Conservation (phyloP, 2,797 vertebrate species). For the Coendou prehensilis region DNA sequence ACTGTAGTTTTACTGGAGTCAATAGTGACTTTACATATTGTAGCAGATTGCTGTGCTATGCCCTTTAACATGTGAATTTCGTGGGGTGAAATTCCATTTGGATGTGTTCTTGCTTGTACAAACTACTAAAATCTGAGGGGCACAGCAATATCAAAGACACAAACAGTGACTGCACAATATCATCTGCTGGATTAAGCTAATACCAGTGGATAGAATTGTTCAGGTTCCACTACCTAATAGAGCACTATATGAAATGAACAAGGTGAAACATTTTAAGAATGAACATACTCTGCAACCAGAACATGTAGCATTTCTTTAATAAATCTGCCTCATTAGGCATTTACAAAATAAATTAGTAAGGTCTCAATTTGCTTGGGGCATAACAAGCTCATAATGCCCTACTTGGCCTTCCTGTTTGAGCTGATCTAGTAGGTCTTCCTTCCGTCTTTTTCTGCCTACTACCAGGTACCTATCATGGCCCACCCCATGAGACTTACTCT, state of each 20-base stretch:
- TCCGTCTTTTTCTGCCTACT: constrained; percentile 96
- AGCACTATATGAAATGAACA: constrained; percentile 86
- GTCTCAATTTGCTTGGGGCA: constrained; percentile 93
- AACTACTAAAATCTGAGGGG: constrained; percentile 87
- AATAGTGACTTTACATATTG: constrained; percentile 86
- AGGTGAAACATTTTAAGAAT: constrained; percentile 81
- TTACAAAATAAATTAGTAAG: constrained; percentile 61
- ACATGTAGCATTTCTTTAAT: constrained; percentile 84
- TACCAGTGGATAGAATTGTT: constrained; percentile 79
- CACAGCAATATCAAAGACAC: constrained; percentile 87
- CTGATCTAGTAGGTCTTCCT: constrained; percentile 96
- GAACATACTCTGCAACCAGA: constrained; percentile 82
- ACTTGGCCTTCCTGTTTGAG: constrained; percentile 97
- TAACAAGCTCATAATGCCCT: constrained; percentile 96
- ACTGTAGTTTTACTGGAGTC: constrained; percentile 83
- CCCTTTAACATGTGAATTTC: constrained; percentile 68
- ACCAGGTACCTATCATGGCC: constrained; percentile 95
- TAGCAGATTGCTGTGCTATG: constrained; percentile 84
- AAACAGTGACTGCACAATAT: constrained; percentile 86
- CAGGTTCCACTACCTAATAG: constrained; percentile 82
- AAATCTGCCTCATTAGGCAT: constrained; percentile 67
- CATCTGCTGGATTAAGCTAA: constrained; percentile 86
- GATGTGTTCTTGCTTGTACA: constrained; percentile 83
- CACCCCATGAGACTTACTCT: constrained; percentile 97
- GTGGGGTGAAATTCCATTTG: constrained; percentile 68